Evolutionary conservation across 2,797 vertebrate species (phyloP).

Genomic region (Xiphophorus birchmanni): DNA sequence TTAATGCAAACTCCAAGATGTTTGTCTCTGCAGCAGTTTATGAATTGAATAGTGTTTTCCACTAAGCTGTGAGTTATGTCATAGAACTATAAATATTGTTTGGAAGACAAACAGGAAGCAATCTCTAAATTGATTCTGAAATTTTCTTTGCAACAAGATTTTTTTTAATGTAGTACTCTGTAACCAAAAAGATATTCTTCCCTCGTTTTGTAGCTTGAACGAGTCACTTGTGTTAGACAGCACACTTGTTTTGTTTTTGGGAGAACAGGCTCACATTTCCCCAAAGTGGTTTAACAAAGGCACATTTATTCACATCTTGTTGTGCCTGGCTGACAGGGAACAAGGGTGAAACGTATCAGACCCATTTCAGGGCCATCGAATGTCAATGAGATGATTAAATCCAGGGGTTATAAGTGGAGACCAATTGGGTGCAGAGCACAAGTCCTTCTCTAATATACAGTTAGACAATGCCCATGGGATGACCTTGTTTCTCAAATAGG

Average conservation of each 20-base stretch:
- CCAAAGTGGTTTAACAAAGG: not conserved
- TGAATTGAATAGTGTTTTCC: not conserved
- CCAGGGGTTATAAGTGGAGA: not conserved
- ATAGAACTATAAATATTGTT: not conserved
- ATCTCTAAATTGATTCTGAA: no score
- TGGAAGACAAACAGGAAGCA: not conserved
- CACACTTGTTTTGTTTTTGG: not conserved
- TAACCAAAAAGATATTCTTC: no score
- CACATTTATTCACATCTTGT: not conserved
- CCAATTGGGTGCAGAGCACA: not conserved
- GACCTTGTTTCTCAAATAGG: not conserved
- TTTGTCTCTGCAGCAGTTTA: no score
- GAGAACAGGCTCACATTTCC: not conserved
- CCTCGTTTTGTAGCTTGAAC: not conserved
- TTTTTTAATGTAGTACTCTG: no score
- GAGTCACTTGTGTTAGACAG: not conserved
- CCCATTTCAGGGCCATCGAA: not conserved
- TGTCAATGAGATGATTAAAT: constrained; percentile 1
- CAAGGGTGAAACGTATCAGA: not conserved
- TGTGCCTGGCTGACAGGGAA: not conserved
- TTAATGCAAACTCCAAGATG: not conserved
- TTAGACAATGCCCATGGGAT: not conserved
- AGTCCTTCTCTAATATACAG: not conserved
- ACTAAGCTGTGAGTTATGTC: not conserved
- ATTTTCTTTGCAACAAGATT: no score